These are phyloP conservation scores for Drosophila maculinotata DNA, from an alignment of 2,888 invertebrate genomes.

Conservation along the genomic window DNA sequence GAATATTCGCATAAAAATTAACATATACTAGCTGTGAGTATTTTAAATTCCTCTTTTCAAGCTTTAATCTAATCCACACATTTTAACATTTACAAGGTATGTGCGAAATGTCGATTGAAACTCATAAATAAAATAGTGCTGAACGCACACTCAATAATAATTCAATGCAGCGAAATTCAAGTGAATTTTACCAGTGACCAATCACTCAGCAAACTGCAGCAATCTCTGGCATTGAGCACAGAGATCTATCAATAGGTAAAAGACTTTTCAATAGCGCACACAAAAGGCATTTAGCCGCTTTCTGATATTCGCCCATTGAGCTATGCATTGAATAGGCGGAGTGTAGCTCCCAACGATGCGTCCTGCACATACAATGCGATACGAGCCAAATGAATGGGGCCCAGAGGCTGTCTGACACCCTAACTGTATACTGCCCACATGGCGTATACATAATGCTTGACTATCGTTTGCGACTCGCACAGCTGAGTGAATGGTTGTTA, in stretches of 20 bases:
- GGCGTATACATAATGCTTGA: slow-evolving; percentile 8
- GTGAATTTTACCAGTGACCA: slow-evolving; percentile 53
- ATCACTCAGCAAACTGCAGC: slow-evolving; percentile 28
- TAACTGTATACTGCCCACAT: background rate
- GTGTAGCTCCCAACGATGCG: slow-evolving; percentile 19
- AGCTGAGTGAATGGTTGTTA: slow-evolving; percentile 65
- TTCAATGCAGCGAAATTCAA: slow-evolving; percentile 37
- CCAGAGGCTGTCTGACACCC: slow-evolving; percentile 34
- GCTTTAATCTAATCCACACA: background rate
- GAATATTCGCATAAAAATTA: too few species aligned
- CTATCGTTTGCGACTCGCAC: slow-evolving; percentile 17
- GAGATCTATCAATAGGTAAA: slow-evolving; percentile 59
- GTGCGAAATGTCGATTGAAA: background rate
- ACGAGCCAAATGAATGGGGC: slow-evolving; percentile 49
- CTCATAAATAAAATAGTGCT: slow-evolving; percentile 9
- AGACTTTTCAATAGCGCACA: slow-evolving; percentile 61
- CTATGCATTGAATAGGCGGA: slow-evolving; percentile 63
- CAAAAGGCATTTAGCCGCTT: slow-evolving; percentile 75
- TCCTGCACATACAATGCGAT: slow-evolving; percentile 32
- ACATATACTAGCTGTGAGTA: background rate
- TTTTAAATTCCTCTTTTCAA: too few species aligned
- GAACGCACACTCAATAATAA: slow-evolving; percentile 30
- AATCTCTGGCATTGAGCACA: slow-evolving; percentile 13
- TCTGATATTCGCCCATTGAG: slow-evolving; percentile 70
- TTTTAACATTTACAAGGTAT: slow-evolving; percentile 22